Conservation (phyloP, 2,888 invertebrate genomes). For the Marronus borbonicus region DNA sequence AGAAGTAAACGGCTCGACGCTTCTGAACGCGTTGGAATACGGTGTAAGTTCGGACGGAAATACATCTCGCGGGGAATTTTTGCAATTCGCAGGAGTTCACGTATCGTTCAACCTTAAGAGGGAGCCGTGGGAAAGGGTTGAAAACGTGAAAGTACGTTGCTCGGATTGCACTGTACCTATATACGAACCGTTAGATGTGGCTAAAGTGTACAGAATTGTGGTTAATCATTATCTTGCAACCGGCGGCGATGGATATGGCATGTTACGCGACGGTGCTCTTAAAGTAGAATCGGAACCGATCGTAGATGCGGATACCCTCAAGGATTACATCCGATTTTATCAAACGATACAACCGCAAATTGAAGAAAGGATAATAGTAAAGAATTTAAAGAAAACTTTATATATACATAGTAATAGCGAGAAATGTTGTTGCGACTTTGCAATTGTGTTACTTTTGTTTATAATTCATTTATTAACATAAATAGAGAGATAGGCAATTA, state of each 20-base stretch:
- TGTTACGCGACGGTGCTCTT: neutral
- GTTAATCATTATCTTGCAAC: conserved; percentile 77
- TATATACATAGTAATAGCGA: neutral
- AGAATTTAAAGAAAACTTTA: neutral
- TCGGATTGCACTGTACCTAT: conserved; percentile 77
- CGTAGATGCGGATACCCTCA: neutral
- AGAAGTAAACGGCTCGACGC: conserved; percentile 76
- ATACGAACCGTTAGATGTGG: conserved; percentile 73
- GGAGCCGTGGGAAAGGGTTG: conserved; percentile 77
- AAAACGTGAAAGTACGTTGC: conserved; percentile 78
- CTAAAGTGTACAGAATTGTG: conserved; percentile 77
- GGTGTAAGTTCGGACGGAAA: conserved; percentile 64
- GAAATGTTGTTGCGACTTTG: neutral
- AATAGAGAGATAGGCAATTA: no score
- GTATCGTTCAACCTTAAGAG: conserved; percentile 79
- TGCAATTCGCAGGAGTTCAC: conserved; percentile 87
- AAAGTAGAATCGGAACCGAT: neutral
- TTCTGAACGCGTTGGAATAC: conserved; percentile 71
- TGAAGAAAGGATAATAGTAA: conserved; percentile 10
- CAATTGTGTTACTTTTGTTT: no score
- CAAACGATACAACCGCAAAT: neutral
- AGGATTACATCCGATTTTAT: neutral
- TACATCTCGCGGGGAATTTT: conserved; percentile 77
- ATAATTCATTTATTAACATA: no score
- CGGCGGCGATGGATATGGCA: conserved; percentile 82